Percentiles rank a stretch among this genome's conserved stretches.
phyloP scores from a whole-genome alignment of 2,888 invertebrate species.

The Amiota mariae region DNA sequence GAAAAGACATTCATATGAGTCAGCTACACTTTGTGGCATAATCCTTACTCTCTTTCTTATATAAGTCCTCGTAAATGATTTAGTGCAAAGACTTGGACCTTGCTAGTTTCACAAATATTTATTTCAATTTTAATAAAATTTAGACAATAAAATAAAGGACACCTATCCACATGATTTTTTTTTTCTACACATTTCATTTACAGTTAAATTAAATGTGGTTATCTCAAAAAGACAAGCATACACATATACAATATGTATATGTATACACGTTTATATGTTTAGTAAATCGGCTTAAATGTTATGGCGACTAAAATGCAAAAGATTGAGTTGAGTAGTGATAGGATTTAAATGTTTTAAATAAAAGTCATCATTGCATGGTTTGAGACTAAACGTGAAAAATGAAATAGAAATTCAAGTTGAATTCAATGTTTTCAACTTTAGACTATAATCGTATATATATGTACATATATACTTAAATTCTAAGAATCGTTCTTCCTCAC shows the following conservation, averaged over 20 bases:
- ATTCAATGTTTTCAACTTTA: background rate
- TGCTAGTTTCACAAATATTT: slow-evolving; percentile 52
- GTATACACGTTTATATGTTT: slow-evolving; percentile 33
- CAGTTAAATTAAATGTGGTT: slow-evolving; percentile 47
- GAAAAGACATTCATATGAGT: background rate
- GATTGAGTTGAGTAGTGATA: background rate
- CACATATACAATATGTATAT: too few relatives aligned
- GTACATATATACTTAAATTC: background rate
- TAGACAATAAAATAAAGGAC: slow-evolving; percentile 58
- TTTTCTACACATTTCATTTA: slow-evolving; percentile 42
- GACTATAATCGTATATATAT: too few relatives aligned
- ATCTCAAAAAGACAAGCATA: slow-evolving; percentile 55
- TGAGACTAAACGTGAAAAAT: background rate
- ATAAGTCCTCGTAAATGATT: slow-evolving; percentile 55
- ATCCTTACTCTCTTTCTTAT: slow-evolving; percentile 22
- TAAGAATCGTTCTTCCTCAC: background rate
- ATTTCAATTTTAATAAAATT: slow-evolving; percentile 30
- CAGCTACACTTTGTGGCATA: slow-evolving; percentile 45
- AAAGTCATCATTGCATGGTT: background rate
- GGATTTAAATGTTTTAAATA: slow-evolving; percentile 8
- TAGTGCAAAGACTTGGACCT: slow-evolving; percentile 56
- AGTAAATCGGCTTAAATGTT: slow-evolving; percentile 70
- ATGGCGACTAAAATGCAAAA: slow-evolving; percentile 58
- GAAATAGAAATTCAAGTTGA: background rate
- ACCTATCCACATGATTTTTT: slow-evolving; percentile 34